phyloP scores from a whole-genome alignment of 2,113 vertebrate species.

The Theropithecus gelada region DNA sequence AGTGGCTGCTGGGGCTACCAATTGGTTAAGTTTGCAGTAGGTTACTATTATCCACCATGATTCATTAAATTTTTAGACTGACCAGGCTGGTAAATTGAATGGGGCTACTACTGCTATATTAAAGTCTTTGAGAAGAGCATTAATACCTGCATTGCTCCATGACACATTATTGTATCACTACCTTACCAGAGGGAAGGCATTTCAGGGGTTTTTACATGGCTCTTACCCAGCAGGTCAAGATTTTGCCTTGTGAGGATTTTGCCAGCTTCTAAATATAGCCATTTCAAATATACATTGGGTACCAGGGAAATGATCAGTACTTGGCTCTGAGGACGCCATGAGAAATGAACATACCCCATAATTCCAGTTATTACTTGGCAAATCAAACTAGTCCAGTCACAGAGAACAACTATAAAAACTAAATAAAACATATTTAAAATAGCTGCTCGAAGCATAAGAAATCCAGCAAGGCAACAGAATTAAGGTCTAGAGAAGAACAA shows the following conservation, averaged over 20 bases:
- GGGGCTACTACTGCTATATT: neutral
- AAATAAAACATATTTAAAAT: neutral
- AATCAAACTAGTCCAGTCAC: neutral
- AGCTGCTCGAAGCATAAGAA: neutral
- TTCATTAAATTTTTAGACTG: neutral
- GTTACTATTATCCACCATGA: neutral
- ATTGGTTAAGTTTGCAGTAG: neutral
- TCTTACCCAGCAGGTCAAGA: neutral
- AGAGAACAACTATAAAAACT: neutral
- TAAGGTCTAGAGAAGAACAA: neutral
- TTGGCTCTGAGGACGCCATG: neutral
- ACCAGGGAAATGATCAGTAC: neutral
- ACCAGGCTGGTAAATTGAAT: neutral
- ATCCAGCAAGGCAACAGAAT: neutral
- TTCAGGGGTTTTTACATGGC: neutral
- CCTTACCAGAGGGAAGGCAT: neutral
- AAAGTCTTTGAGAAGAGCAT: neutral
- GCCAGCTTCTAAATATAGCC: neutral
- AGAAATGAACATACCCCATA: neutral
- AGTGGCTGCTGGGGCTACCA: neutral
- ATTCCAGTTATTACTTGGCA: neutral
- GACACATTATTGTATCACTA: neutral
- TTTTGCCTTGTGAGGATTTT: neutral
- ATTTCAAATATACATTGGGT: neutral
- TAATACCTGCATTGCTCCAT: neutral